Conservation (phyloP, 1,140 invertebrate genomes). For the Drosophila arizonae region DNA sequence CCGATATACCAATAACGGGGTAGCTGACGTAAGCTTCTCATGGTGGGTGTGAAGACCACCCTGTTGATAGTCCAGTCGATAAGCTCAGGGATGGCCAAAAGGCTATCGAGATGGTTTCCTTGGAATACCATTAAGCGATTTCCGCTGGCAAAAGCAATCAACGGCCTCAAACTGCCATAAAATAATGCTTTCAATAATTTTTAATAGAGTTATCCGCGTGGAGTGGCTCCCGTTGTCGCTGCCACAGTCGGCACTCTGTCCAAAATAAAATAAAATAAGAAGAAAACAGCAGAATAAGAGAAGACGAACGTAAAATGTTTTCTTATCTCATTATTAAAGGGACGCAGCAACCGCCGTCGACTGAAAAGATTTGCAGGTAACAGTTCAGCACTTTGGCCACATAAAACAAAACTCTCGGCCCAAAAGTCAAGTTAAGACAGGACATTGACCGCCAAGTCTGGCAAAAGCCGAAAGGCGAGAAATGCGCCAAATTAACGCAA, state of each 20-base stretch:
- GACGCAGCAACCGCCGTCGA: conserved; percentile 39
- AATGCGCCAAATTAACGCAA: conserved; percentile 44
- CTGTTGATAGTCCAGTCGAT: neutral
- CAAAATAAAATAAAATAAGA: neutral
- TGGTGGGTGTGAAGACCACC: conserved; percentile 26
- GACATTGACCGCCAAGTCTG: conserved; percentile 51
- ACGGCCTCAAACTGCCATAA: conserved; percentile 28
- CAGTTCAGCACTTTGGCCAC: conserved; percentile 43
- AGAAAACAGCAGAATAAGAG: neutral
- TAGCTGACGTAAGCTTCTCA: conserved; percentile 29
- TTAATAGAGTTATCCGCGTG: conserved; percentile 69
- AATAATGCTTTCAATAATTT: conserved; percentile 46
- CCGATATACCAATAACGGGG: conserved; percentile 8
- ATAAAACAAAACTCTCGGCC: conserved; percentile 55
- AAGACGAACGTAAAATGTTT: conserved; percentile 57
- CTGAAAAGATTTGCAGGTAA: conserved; percentile 31
- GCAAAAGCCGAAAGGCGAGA: conserved; percentile 13
- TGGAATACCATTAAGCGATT: conserved; percentile 47
- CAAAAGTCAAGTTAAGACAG: conserved; percentile 33
- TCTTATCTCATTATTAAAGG: conserved; percentile 75
- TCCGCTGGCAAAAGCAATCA: conserved; percentile 48
- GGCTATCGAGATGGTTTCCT: conserved; percentile 34
- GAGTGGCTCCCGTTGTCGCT: conserved; percentile 36
- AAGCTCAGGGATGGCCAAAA: neutral
- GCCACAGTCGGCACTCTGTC: neutral